phyloP scores from a whole-genome alignment of 2,888 invertebrate species.

The Ormyrus rosae region DNA sequence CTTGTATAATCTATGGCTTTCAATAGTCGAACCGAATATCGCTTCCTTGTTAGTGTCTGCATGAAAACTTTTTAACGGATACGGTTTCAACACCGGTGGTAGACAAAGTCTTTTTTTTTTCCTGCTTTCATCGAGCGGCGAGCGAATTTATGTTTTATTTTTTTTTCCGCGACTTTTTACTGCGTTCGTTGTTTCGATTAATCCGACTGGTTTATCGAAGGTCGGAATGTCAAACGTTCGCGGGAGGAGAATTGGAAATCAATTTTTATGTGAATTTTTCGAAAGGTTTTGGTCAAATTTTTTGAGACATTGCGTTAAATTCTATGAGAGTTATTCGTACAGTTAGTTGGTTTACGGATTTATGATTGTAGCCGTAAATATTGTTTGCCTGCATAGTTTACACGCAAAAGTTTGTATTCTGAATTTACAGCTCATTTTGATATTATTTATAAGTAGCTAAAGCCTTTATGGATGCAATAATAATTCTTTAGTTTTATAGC shows the following conservation, averaged over 20 bases:
- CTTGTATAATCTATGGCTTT: too few species aligned
- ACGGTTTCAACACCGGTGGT: not conserved
- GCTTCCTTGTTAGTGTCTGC: not conserved
- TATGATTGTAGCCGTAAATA: too few species aligned
- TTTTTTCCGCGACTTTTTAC: not conserved
- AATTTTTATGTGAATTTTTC: constrained; percentile 18
- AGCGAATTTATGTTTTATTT: constrained; percentile 28
- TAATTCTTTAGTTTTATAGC: too few species aligned
- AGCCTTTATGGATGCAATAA: too few species aligned
- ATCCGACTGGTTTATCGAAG: not conserved
- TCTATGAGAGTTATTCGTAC: not conserved
- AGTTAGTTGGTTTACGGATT: too few species aligned
- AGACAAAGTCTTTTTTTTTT: constrained; percentile 16
- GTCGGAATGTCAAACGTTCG: not conserved
- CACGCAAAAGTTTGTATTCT: too few species aligned
- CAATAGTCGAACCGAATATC: too few species aligned
- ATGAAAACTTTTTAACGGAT: not conserved
- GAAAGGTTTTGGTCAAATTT: not conserved
- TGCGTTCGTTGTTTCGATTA: not conserved
- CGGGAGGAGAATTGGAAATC: not conserved
- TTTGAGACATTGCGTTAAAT: not conserved
- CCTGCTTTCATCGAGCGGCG: not conserved
- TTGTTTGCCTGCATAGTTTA: too few species aligned
- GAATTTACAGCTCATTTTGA: too few species aligned
- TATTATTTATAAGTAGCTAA: too few species aligned